phyloP scores from a whole-genome alignment of 2,888 invertebrate genomes.

The Hymenopus coronatus region DNA sequence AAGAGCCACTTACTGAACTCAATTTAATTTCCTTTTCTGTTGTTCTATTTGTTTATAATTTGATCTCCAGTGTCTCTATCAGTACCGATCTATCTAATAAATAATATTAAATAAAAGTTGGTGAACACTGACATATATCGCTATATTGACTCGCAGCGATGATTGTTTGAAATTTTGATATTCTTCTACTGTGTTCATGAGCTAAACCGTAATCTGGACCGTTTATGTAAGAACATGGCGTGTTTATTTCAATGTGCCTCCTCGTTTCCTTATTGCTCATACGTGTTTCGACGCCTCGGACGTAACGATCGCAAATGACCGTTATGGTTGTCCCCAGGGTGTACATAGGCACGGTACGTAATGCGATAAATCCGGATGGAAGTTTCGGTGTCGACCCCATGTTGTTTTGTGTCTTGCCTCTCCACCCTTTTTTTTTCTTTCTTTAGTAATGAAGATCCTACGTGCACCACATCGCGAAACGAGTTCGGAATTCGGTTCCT shows the following conservation, averaged over 20 bases:
- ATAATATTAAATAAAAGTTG: too few species aligned
- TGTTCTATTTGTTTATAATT: too few species aligned
- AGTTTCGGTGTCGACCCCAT: background rate
- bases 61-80: too few species aligned
- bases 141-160: too few species aligned
- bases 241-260: background rate
- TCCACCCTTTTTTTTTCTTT: background rate
- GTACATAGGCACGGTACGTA: background rate
- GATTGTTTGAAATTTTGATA: too few species aligned
- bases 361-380: conserved; percentile 19
- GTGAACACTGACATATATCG: too few species aligned
- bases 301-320: background rate
- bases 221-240: background rate
- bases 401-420: background rate
- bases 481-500: background rate
- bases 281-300: background rate
- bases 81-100: too few species aligned
- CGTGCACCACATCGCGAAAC: conserved; percentile 3
- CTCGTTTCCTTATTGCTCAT: background rate
- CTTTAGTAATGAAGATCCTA: conserved; percentile 10
- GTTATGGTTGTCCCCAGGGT: background rate
- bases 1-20: too few species aligned
- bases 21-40: too few species aligned
- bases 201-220: too few species aligned
- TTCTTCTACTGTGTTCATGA: too few species aligned